Evolutionary conservation across 2,888 invertebrate species (phyloP).

Genomic region (Lampropteryx suffumata): DNA sequence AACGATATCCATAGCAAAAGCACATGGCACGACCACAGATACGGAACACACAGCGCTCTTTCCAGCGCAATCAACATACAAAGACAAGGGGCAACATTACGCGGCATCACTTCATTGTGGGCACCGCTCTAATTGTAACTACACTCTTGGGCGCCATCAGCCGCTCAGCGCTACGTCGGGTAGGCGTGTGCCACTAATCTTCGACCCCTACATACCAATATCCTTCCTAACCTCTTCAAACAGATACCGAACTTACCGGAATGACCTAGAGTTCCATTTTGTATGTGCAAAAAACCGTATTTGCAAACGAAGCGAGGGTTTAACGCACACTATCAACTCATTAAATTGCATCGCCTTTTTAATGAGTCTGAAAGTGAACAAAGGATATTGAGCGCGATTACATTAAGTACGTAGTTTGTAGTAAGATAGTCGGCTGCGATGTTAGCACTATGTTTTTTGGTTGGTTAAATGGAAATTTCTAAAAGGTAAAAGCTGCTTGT

Average conservation of each 20-base stretch:
- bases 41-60: constrained; percentile 51
- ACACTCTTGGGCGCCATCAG: constrained; percentile 81
- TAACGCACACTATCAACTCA: constrained; percentile 83
- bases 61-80: constrained; percentile 79
- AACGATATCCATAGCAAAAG: constrained; percentile 25
- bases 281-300: constrained; percentile 46
- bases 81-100: constrained; percentile 80
- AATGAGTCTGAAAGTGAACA: constrained; percentile 84
- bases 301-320: constrained; percentile 80
- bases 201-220: constrained; percentile 81
- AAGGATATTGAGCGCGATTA: constrained; percentile 82
- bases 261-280: constrained; percentile 48
- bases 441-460: constrained; percentile 54
- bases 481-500: constrained; percentile 7
- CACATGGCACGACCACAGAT: constrained; percentile 30
- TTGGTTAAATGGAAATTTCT: constrained; percentile 35
- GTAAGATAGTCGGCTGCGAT: constrained; percentile 67
- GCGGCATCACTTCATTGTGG: constrained; percentile 82
- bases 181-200: constrained; percentile 83
- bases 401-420: constrained; percentile 78
- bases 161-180: constrained; percentile 79
- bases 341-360: constrained; percentile 84
- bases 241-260: constrained; percentile 45
- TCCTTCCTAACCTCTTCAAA: constrained; percentile 40
- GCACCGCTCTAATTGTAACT: constrained; percentile 82